These are phyloP conservation scores for Pterostichus niger DNA, from an alignment of 2,888 invertebrate species.

Conservation along the genomic window DNA sequence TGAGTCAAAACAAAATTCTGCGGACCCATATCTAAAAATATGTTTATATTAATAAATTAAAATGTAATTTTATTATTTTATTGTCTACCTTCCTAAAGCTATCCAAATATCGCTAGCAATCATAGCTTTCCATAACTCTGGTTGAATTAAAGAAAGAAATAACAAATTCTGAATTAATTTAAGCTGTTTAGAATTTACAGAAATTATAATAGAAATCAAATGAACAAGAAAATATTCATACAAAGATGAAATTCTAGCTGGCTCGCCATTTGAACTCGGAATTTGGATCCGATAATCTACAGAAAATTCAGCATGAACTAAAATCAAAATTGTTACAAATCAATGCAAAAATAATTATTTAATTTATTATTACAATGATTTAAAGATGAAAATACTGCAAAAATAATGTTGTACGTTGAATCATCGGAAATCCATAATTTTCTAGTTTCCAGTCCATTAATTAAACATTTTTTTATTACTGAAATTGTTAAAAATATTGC, in stretches of 20 bases:
- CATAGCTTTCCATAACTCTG: conserved; percentile 41
- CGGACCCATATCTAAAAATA: conserved; percentile 36
- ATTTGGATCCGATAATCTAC: conserved; percentile 35
- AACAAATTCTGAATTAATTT: conserved; percentile 39
- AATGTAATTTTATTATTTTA: background rate
- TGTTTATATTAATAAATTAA: conserved; percentile 4
- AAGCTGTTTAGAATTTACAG: conserved; percentile 40
- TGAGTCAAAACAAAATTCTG: conserved; percentile 52
- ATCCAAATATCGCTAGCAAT: conserved; percentile 48
- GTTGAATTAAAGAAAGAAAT: conserved; percentile 36
- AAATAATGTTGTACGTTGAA: conserved; percentile 23
- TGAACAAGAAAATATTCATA: conserved; percentile 46
- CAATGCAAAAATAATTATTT: background rate
- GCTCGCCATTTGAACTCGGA: conserved; percentile 7
- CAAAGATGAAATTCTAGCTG: conserved; percentile 20
- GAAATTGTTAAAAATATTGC: conserved; percentile 47
- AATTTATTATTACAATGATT: conserved; percentile 37
- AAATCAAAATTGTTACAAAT: conserved; percentile 21
- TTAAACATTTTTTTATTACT: conserved; percentile 42
- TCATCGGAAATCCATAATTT: conserved; percentile 48
- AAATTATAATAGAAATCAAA: conserved; percentile 5
- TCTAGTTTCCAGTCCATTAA: conserved; percentile 5
- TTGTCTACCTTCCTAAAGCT: conserved; percentile 44
- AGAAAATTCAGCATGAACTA: conserved; percentile 59
- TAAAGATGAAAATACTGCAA: conserved; percentile 22